Base-by-base conservation (phyloP, 2,888 invertebrate species). In the Cartodere bifasciata region DNA sequence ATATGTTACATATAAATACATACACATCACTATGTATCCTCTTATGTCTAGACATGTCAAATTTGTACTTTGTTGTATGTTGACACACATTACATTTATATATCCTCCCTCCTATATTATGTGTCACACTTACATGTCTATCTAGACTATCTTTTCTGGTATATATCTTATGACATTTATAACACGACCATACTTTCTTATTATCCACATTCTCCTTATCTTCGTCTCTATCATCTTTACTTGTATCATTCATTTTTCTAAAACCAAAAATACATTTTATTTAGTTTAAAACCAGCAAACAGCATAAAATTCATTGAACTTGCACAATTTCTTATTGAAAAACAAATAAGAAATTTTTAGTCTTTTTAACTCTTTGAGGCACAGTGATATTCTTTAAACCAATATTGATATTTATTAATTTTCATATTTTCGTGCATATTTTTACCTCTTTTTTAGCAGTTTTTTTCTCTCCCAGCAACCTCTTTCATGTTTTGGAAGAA, bases 401-500 rank as follows among this genome's bases (percentile, higher is more conserved):
- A 30, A 30, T 10, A 11, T 3, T 11, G 11, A 16, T 5, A 16
- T n/a, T 3, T 12, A 11, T 6, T 5, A 4, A 7, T n/a, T 16
- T 5, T 16, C 23, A 10, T 15, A n/a, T 11, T 27, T 9, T 7
- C n/a, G 9, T 9, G n/a, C 21, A 1, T 22, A 7, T 15, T 6
- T 12, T 12, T 28, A 4, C 13, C 9, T 20, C 4, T 28, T 28
- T 12, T 12, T 9, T n/a, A 15, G 22, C 7, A 23, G 4, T 13
- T 13, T 29, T 11, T 28, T 3, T 4, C 17, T 9, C 9, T n/a
- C 6, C 13, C 15, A 21, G 13, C 32, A 32, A 4, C n/a, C 16
- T 4, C 16, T 32, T 23, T 32, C 32, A 13, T 32, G 32, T 14
- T 16, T 32, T 15, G 12, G n/a, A 4, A 15, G 14, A 16, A 21